These are phyloP conservation scores for Stegodyphus mimosarum DNA, from an alignment of 1,140 invertebrate genomes.

Conservation along the genomic window DNA sequence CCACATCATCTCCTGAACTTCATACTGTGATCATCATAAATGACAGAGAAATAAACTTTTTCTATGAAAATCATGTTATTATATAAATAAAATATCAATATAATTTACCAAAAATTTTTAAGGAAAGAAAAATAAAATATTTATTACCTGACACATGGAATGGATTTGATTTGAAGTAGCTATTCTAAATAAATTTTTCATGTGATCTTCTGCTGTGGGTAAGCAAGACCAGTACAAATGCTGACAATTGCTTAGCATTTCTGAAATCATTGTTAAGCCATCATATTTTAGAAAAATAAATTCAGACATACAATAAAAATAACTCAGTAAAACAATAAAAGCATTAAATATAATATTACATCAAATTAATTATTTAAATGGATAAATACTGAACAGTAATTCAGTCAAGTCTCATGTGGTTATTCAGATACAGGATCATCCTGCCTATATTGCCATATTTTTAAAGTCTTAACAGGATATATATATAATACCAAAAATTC, in stretches of 20 bases:
- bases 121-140: too few relatives aligned
- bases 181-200: slow-evolving; percentile 34
- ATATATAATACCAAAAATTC: too few relatives aligned
- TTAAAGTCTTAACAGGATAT: too few relatives aligned
- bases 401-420: background rate
- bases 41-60: too few relatives aligned
- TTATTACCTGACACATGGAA: slow-evolving; percentile 11
- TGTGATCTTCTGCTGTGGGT: slow-evolving; percentile 8
- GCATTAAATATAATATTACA: background rate
- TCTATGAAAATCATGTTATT: too few relatives aligned
- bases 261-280: too few relatives aligned
- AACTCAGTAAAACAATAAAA: background rate
- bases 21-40: too few relatives aligned
- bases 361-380: too few relatives aligned
- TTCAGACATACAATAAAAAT: background rate
- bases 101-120: too few relatives aligned
- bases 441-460: background rate
- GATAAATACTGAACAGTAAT: background rate
- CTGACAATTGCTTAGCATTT: background rate
- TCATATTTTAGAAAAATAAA: too few relatives aligned
- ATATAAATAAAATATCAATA: too few relatives aligned
- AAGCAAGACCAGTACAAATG: slow-evolving; percentile 39
- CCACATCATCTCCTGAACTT: too few relatives aligned
- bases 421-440: background rate
- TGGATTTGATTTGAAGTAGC: background rate